Evolutionary conservation across 2,797 vertebrate species (phyloP).

Genomic region (Podargus strigoides): DNA sequence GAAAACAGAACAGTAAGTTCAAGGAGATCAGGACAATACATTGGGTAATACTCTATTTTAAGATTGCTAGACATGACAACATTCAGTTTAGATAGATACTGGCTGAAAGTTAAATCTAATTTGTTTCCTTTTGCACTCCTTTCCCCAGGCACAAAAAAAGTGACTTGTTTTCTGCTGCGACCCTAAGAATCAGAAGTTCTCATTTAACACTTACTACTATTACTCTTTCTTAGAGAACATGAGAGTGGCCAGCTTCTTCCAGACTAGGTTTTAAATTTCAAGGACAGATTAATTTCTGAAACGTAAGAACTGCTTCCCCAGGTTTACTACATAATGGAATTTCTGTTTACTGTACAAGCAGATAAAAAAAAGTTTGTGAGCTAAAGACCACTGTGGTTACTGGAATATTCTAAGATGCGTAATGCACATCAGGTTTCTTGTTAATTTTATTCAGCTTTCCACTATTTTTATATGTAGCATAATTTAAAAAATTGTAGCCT

Average conservation of each 20-base stretch:
- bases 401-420: neutral
- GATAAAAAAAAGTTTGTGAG: neutral
- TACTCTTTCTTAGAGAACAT: neutral
- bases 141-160: fast-evolving
- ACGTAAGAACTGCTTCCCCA: neutral
- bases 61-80: neutral
- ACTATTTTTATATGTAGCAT: neutral
- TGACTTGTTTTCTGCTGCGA: neutral
- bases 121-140: neutral
- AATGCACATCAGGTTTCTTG: neutral
- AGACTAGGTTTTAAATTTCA: neutral
- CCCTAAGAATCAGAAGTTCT: neutral
- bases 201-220: neutral
- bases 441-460: neutral
- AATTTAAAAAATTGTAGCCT: neutral
- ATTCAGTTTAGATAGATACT: neutral
- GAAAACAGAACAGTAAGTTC: neutral
- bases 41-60: neutral
- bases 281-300: neutral
- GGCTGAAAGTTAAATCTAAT: neutral
- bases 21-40: neutral
- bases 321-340: neutral
- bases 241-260: neutral
- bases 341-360: neutral
- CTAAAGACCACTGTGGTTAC: neutral